Evolutionary conservation across 37 sponge, comb jelly and placozoan species (phyloP), one percentile per base, ranked within the genome.

Genomic region (Petrosia ficiformis): DNA sequence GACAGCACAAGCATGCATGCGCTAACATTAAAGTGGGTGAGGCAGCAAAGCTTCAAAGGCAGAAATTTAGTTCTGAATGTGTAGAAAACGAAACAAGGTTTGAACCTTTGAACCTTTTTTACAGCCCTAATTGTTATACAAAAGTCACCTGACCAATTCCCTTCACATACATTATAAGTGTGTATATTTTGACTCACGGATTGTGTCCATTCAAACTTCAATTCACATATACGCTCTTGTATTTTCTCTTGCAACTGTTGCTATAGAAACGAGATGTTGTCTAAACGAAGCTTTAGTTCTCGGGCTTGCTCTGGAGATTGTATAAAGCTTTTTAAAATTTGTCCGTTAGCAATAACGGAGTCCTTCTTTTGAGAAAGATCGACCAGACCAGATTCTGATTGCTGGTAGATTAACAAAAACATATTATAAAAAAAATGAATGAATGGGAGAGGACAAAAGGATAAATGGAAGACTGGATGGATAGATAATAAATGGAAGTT

Each of bases 121-220:
- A n/a, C n/a, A n/a, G n/a, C n/a, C n/a, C n/a, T n/a, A n/a, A n/a
- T n/a, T n/a, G n/a, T n/a, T n/a, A n/a, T n/a, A n/a, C n/a, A n/a
- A n/a, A n/a, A n/a, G n/a, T n/a, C n/a, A n/a, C n/a, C n/a, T n/a
- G n/a, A n/a, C n/a, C n/a, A n/a, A n/a, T n/a, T n/a, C 63, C n/a
- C n/a, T n/a, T n/a, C n/a, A n/a, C n/a, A n/a, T n/a, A n/a, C n/a
- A n/a, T n/a, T n/a, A n/a, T n/a, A n/a, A 16, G 16, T 19, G 10
- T 10, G 54, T 48, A 48, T 10, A 19, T 48, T 48, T 48, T 48
- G 16, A 48, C 63, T 61, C 26, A 61, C 63, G 6, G 63, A 26
- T n/a, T 61, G 63, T 61, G 14, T 61, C 26, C 28, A 6, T 22
- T 61, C 63, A 61, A 61, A 61, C 63, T 61, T 11, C 28, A 61